Percentiles rank a stretch among this genome's conserved stretches.
phyloP scores from a whole-genome alignment of 2,888 invertebrate genomes.

The Scrobipalpa costella region DNA sequence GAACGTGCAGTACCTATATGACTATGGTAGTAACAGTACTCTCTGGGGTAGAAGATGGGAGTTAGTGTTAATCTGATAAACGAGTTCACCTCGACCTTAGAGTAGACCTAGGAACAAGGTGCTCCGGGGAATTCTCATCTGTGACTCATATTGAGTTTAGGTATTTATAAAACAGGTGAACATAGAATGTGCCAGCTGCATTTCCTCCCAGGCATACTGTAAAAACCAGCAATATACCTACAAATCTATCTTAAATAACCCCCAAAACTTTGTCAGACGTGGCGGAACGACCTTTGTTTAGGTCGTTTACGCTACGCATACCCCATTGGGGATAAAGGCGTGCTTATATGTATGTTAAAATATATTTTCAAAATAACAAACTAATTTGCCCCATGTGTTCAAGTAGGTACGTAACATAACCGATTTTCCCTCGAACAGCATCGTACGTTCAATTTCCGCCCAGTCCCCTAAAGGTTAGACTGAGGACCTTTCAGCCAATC shows the following conservation, averaged over 20 bases:
- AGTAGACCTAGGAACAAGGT: background rate
- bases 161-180: too few species aligned
- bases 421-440: constrained; percentile 31
- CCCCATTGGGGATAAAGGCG: too few species aligned
- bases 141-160: background rate
- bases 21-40: too few species aligned
- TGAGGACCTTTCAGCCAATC: constrained; percentile 29
- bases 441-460: constrained; percentile 37
- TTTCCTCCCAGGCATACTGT: too few species aligned
- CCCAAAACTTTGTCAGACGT: too few species aligned
- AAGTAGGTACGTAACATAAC: constrained; percentile 35
- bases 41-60: background rate
- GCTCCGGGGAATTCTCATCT: background rate
- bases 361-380: background rate
- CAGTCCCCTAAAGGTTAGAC: constrained; percentile 31
- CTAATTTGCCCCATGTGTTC: constrained; percentile 5
- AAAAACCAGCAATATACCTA: too few species aligned
- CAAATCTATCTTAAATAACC: too few species aligned
- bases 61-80: constrained; percentile 15
- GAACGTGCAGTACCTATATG: too few species aligned
- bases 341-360: too few species aligned
- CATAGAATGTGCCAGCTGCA: too few species aligned
- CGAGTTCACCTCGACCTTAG: background rate
- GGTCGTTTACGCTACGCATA: too few species aligned
- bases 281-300: too few species aligned